Percentiles rank a stretch among this genome's conserved stretches.
Conservation (phyloP, 1,140 invertebrate genomes). For the Microplitis demolitor region DNA sequence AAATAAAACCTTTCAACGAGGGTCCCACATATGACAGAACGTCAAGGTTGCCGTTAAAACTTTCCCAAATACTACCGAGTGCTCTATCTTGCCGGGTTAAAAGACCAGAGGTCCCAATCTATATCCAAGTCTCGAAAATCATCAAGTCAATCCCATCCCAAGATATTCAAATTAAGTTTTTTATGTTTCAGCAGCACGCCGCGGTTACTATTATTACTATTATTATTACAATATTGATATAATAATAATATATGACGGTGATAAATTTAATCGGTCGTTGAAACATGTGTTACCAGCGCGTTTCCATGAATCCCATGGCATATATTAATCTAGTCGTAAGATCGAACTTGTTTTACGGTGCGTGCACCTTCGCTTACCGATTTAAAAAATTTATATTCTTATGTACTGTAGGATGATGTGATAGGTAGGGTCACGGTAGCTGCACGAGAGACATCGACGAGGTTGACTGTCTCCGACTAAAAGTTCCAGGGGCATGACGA, state of each 20-base stretch:
- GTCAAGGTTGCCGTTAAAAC: not conserved
- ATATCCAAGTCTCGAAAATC: not conserved
- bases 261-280: not conserved
- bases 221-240: not conserved
- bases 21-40: not conserved
- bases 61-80: not conserved
- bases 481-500: slow-evolving; percentile 34
- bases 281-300: not conserved
- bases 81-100: not conserved
- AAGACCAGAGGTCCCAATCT: not conserved
- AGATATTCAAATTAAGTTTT: not conserved
- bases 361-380: not conserved
- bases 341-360: slow-evolving; percentile 26
- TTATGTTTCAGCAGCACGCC: too few species aligned
- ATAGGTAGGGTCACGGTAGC: not conserved
- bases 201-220: too few species aligned
- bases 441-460: slow-evolving; percentile 7
- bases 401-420: not conserved
- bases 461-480: slow-evolving; percentile 29
- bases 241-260: not conserved
- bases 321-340: slow-evolving; percentile 13
- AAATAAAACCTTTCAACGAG: not conserved
- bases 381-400: not conserved
- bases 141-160: not conserved
- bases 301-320: not conserved